phyloP scores from a whole-genome alignment of 2,797 vertebrate species.

The Astyanax mexicanus region DNA sequence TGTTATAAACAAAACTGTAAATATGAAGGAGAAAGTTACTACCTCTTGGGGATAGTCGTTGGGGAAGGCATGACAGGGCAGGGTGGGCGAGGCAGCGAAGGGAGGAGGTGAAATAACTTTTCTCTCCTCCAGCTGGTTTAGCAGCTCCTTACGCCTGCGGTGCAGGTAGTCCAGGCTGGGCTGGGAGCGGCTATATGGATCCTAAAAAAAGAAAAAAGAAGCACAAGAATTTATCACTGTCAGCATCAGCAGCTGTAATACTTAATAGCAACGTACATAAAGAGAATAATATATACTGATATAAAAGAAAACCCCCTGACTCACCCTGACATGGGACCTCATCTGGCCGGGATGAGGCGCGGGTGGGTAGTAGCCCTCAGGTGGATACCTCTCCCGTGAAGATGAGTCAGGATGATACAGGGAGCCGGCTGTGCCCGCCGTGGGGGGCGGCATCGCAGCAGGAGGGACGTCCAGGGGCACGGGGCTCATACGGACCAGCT shows the following conservation, averaged over 20 bases:
- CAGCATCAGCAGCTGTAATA: no score
- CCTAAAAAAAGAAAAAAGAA: slow-evolving; percentile 68
- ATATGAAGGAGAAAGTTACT: slow-evolving; percentile 22
- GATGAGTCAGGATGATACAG: slow-evolving; percentile 86
- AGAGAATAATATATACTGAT: neutral
- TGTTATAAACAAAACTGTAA: no score
- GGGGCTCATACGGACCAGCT: slow-evolving; percentile 89
- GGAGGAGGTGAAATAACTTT: slow-evolving; percentile 97
- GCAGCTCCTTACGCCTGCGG: slow-evolving; percentile 92
- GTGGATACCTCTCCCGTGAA: slow-evolving; percentile 88
- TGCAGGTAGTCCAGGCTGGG: slow-evolving; percentile 94
- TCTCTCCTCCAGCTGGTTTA: slow-evolving; percentile 95
- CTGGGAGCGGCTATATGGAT: slow-evolving; percentile 82
- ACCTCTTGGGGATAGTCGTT: slow-evolving; percentile 92
- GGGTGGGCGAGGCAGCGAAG: slow-evolving; percentile 92
- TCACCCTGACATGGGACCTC: slow-evolving; percentile 88
- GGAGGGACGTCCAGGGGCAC: slow-evolving; percentile 88
- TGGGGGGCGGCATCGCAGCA: slow-evolving; percentile 55
- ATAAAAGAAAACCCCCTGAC: slow-evolving; percentile 39
- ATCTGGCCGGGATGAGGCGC: slow-evolving; percentile 85
- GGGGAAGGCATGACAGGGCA: slow-evolving; percentile 87
- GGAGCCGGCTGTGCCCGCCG: slow-evolving; percentile 78
- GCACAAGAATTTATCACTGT: neutral
- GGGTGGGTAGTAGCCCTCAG: slow-evolving; percentile 89
- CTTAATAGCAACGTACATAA: neutral